Conservation (phyloP, 2,888 invertebrate genomes). For the Rotaria magnacalcarata region DNA sequence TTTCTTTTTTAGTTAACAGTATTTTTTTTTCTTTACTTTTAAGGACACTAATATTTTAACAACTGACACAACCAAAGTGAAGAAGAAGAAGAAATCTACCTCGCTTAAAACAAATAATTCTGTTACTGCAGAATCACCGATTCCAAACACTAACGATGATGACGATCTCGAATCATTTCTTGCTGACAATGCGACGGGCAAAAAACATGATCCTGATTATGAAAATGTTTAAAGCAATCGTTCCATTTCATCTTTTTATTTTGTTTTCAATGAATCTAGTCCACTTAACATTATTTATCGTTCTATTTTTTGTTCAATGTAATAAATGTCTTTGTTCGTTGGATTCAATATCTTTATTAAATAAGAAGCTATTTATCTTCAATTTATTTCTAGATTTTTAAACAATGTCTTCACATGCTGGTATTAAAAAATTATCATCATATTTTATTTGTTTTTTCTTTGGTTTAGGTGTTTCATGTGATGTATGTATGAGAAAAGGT, state of each 20-base stretch:
- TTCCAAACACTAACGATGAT: not conserved
- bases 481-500: slow-evolving; percentile 94
- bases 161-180: not conserved
- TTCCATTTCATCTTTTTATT: not conserved
- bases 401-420: not conserved
- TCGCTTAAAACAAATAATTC: not conserved
- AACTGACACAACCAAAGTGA: not conserved
- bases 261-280: not conserved
- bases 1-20: too few relatives aligned
- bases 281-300: not conserved
- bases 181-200: not conserved
- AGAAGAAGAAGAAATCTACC: not conserved
- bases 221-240: not conserved
- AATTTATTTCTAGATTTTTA: not conserved
- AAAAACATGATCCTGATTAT: not conserved
- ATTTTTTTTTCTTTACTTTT: not conserved
- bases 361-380: not conserved
- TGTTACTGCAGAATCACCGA: not conserved
- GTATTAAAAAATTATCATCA: not conserved
- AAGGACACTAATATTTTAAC: not conserved
- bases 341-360: not conserved
- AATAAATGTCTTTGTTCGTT: not conserved
- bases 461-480: slow-evolving; percentile 86
- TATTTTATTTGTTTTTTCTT: not conserved
- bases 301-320: not conserved